Evolutionary conservation across 92 coral and sea anemone genomes (phyloP), one percentile per base, ranked within the genome.

Genomic region (Pocillopora meandrina): DNA sequence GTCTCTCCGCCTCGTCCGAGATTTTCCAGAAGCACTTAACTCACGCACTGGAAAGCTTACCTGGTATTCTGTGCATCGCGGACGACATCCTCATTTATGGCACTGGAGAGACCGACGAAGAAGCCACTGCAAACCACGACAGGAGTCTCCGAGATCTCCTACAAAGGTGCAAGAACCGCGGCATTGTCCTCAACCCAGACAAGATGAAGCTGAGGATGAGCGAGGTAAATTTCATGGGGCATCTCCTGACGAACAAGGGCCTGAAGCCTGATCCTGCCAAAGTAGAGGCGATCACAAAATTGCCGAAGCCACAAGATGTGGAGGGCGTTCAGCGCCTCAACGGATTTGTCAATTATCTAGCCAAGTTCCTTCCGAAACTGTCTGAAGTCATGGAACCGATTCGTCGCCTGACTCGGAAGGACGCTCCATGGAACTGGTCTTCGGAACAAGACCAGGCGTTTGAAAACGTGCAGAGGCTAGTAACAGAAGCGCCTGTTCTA

Each of bases 211-310:
- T 81, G 8, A 36, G 64, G 42, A 60, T 23, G 59, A 64, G 57
- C 16, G 62, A 64, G 12, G 76, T 72, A 7, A 26, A 18, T 12
- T 72, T 21, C 70, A 83, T 72, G 71, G 80, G 87, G 5, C 88
- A 65, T 57, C 72, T 85, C 68, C 52, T 85, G 34, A 66, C 77
- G 17, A 66, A 61, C 33, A 65, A 56, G 59, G 88, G 77, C 63
- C 71, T 85, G 68, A 85, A 67, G 59, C 72, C 73, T 68, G 83
- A 85, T 60, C 88, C 88, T 2, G 83, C 79, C 63, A 84, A 75
- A 63, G 85, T 85, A 59, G 63, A 85, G 81, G 68, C 83, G 12
- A 58, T 85, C 20, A 23, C 26, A 23, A 23, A 23, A 23, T 23
- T 23, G 26, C 26, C 0, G 26, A 23, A 23, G 26, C 26, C 26